Evolutionary conservation across 2,888 invertebrate genomes (phyloP), one percentile per base, ranked within the genome.

Genomic region (Phanerotoma sp.): DNA sequence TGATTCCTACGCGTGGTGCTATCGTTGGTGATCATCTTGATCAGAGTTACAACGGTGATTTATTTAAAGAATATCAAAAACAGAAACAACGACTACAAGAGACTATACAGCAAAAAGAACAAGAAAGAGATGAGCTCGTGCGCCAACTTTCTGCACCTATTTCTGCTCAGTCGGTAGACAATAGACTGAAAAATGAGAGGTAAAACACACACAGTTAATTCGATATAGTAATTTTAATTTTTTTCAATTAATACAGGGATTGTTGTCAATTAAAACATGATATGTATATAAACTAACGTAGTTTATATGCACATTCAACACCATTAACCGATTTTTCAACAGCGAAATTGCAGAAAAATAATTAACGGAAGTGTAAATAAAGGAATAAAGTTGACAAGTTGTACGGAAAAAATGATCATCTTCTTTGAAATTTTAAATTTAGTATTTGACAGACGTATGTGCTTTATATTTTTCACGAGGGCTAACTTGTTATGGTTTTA

Each of bases 1-100:
- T 74, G 61, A 67, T 66, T 32, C 67, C 62, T 10, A 33, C 54
- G n/a, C 57, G 61, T 32, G 62, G 66, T 51, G 61, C 66, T 61
- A 69, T 76, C 50, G 69, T 69, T 57, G 70, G 74, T 72, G 80
- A 72, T 16, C 63, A 52, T 73, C 66, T 80, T 45, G 81, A 82
- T 55, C 79, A 80, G 51, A 81, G 81, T 57, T 82, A 79, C 67
- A 81, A 79, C 70, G 84, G 89, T 44, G 91, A 91, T 70, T 77
- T 91, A 54, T 83, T 89, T 66, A 89, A 88, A 69, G 90, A 91
- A 72, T 92, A 88, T 72, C 91, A 91, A 74, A 84, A 86, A 63
- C 87, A 88, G 68, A 89, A 88, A 69, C 87, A 87, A 73, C 83
- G 85, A 60, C 72, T 83, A 53, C 83, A 84, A 67, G 83, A 84